phyloP scores from a whole-genome alignment of 2,797 vertebrate species.

The Chrosomus eos region DNA sequence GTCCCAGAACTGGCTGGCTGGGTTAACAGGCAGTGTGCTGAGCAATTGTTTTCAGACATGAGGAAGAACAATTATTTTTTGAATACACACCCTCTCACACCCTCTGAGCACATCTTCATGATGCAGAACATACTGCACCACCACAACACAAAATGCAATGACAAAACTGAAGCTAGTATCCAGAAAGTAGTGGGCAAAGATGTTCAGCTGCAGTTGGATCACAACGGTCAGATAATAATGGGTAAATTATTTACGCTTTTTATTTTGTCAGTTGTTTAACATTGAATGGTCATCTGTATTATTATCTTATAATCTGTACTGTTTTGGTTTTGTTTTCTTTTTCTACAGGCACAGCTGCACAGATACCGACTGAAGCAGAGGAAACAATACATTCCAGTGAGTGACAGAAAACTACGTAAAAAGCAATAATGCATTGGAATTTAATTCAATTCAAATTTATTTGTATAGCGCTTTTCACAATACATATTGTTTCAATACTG shows the following conservation, averaged over 20 bases:
- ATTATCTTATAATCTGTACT: not conserved
- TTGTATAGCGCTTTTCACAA: no score
- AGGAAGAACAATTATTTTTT: conserved; percentile 44
- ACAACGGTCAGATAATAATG: conserved; percentile 26
- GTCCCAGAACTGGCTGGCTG: conserved; percentile 46
- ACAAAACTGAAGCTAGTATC: not conserved
- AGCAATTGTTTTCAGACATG: conserved; percentile 49
- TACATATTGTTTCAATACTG: no score
- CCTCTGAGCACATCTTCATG: conserved; percentile 44
- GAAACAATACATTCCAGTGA: not conserved
- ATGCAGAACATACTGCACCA: conserved; percentile 48
- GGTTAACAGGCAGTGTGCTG: conserved; percentile 40
- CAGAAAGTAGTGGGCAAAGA: not conserved
- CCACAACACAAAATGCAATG: not conserved
- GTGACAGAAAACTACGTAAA: not conserved
- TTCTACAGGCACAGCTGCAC: conserved; percentile 15
- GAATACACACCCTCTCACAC: conserved; percentile 42
- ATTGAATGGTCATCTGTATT: not conserved
- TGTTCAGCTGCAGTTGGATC: conserved; percentile 17
- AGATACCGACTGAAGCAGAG: not conserved
- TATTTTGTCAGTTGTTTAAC: conserved; percentile 4
- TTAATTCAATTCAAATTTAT: no score
- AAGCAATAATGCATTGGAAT: conserved; percentile 4
- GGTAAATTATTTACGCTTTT: not conserved
- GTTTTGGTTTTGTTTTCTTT: not conserved